These are phyloP conservation scores for Tinea semifulvella DNA, from an alignment of 2,888 invertebrate genomes.

Conservation along the genomic window DNA sequence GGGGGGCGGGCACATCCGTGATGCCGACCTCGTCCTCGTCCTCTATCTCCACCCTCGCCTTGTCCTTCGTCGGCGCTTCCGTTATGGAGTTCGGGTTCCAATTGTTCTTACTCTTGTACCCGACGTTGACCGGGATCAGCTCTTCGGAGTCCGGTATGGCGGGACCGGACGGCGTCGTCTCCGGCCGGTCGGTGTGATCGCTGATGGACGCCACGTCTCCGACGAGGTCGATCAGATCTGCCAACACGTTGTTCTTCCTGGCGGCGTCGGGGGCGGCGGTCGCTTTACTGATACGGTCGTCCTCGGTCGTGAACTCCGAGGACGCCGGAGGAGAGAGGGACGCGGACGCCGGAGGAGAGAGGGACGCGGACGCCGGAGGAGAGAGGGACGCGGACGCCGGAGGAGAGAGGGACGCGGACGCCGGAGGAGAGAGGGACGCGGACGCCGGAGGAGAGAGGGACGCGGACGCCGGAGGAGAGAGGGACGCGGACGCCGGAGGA, in stretches of 20 bases:
- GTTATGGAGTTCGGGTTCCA: constrained; percentile 55
- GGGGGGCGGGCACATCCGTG: constrained; percentile 46
- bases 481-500: too few relatives aligned
- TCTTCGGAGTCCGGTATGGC: constrained; percentile 51
- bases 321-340: background rate
- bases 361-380: too few relatives aligned
- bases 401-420: too few relatives aligned
- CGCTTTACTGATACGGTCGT: background rate
- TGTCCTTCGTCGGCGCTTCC: constrained; percentile 44
- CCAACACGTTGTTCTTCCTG: constrained; percentile 33
- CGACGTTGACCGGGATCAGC: constrained; percentile 50
- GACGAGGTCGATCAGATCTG: constrained; percentile 51
- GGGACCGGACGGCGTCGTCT: constrained; percentile 23
- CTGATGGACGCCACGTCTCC: constrained; percentile 57
- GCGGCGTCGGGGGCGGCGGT: background rate
- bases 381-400: too few relatives aligned
- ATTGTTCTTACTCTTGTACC: constrained; percentile 57
- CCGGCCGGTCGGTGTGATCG: constrained; percentile 35
- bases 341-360: too few relatives aligned
- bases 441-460: too few relatives aligned
- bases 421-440: too few relatives aligned
- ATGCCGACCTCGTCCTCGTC: constrained; percentile 43
- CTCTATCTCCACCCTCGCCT: constrained; percentile 42
- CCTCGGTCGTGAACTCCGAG: background rate
- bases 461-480: too few relatives aligned